Evolutionary conservation across 2,797 vertebrate species (phyloP).

Genomic region (Odontamblyopus lacepedii): DNA sequence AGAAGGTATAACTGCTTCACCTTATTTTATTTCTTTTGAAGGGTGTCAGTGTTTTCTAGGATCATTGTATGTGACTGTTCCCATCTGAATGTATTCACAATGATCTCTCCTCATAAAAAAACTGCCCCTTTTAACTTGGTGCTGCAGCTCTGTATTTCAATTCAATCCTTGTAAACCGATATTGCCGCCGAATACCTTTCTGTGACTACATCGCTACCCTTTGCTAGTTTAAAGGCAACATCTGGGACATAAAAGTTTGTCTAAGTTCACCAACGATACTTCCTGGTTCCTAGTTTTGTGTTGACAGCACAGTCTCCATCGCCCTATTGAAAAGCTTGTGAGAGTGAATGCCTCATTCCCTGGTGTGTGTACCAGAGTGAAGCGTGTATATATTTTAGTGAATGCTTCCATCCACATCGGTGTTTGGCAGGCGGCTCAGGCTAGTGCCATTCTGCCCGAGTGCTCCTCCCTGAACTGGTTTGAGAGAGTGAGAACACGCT

Average conservation of each 20-base stretch:
- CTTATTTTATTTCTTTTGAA: not conserved
- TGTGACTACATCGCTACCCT: slow-evolving; percentile 1
- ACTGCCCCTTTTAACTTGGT: not conserved
- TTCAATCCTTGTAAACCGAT: not conserved
- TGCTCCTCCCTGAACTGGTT: slow-evolving; percentile 56
- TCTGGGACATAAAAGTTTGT: slow-evolving; percentile 22
- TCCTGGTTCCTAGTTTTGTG: slow-evolving; percentile 15
- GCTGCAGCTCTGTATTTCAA: not conserved
- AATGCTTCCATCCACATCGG: slow-evolving; percentile 48
- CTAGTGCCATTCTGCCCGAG: slow-evolving; percentile 69
- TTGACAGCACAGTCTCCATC: slow-evolving; percentile 1
- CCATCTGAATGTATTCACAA: not conserved
- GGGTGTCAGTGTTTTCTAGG: not conserved
- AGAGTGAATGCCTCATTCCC: slow-evolving; percentile 8
- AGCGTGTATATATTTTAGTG: slow-evolving; percentile 39
- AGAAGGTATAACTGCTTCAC: too few species aligned
- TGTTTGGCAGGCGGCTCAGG: slow-evolving; percentile 64
- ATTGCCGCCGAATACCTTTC: not conserved
- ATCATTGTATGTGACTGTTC: not conserved
- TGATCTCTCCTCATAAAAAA: not conserved
- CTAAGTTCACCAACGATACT: slow-evolving; percentile 11
- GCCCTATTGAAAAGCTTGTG: slow-evolving; percentile 10
- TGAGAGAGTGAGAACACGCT: slow-evolving; percentile 50
- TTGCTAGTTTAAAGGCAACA: slow-evolving; percentile 23
- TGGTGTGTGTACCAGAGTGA: slow-evolving; percentile 23